Evolutionary conservation across 1,140 invertebrate species (phyloP).

Genomic region (Euura saliciscinereae): DNA sequence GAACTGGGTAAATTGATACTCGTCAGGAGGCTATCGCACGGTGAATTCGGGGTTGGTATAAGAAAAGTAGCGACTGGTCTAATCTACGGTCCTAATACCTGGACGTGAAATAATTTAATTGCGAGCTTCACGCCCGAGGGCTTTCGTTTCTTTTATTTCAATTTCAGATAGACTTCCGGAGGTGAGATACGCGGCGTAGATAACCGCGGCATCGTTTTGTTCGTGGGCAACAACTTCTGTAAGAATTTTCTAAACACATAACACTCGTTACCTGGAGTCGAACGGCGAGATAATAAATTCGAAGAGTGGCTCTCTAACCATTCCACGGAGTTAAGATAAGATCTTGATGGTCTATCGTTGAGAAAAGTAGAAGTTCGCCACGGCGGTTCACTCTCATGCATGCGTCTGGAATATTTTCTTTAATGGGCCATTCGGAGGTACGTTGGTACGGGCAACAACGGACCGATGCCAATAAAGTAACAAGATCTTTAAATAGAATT

Average conservation of each 20-base stretch:
- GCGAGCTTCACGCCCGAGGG: background rate
- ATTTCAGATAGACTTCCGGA: background rate
- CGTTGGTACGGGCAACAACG: background rate
- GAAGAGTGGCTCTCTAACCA: slow-evolving; percentile 1
- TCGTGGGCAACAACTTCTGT: background rate
- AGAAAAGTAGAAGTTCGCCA: slow-evolving; percentile 3
- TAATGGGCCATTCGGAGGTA: background rate
- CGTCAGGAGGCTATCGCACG: background rate
- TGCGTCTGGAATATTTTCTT: background rate
- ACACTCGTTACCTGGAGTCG: background rate
- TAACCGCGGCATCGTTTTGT: slow-evolving; percentile 5
- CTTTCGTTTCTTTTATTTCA: slow-evolving; percentile 5
- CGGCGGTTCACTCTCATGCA: background rate
- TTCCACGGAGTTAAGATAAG: background rate
- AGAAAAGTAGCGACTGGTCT: background rate
- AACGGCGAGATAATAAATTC: slow-evolving; percentile 3
- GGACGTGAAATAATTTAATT: slow-evolving; percentile 6
- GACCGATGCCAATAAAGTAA: background rate
- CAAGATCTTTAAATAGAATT: background rate
- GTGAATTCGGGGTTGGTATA: background rate
- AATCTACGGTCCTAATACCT: background rate
- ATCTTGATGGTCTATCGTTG: background rate
- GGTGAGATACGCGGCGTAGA: background rate
- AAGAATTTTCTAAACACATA: background rate
- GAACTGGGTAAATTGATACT: slow-evolving; percentile 1